Evolutionary conservation across 2,888 invertebrate species (phyloP), one percentile per base, ranked within the genome.

Genomic region (Odontocolon sp.): DNA sequence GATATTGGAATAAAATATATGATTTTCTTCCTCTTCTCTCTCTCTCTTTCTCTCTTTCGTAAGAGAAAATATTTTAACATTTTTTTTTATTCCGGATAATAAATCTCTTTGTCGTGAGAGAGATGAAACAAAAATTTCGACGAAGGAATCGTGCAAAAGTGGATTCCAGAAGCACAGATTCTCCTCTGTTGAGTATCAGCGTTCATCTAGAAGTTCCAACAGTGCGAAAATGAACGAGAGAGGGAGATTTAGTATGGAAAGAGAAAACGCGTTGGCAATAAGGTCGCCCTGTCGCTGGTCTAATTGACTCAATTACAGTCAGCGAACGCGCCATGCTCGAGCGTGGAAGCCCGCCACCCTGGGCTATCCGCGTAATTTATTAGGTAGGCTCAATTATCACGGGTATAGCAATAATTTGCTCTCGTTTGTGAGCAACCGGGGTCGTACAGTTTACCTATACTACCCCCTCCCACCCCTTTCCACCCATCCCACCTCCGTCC

Each of bases 331-430:
- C 68, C n/a, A 36, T 42, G 28, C 36, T 59, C 64, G 59, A 50
- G 57, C 47, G 18, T 52, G 45, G 31, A 16, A 9, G 21, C 33
- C 31, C 31, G 56, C 40, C 36, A 33, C 33, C 33, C 38, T 78
- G 61, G 78, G 67, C 80, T 75, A 82, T 83, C 74, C 79, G 78
- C 57, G 50, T 79, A 77, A 84, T 85, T 84, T 85, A 85, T 85
- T 85, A 84, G 81, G 59, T 69, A 83, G 80, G 82, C 79, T 84
- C 83, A 83, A 85, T 85, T 85, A 84, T 84, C 84, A 77, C 54
- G 66, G 79, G 76, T 80, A 81, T 79, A 81, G 83, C 84, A 82
- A 85, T 85, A 84, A 86, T 85, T 84, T 81, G 76, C 72, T 71
- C 79, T 73, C 77, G 79, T 85, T 81, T 80, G 73, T 67, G 70